These are phyloP conservation scores for Limnothrissa miodon DNA, from an alignment of 2,113 vertebrate species.

Conservation along the genomic window DNA sequence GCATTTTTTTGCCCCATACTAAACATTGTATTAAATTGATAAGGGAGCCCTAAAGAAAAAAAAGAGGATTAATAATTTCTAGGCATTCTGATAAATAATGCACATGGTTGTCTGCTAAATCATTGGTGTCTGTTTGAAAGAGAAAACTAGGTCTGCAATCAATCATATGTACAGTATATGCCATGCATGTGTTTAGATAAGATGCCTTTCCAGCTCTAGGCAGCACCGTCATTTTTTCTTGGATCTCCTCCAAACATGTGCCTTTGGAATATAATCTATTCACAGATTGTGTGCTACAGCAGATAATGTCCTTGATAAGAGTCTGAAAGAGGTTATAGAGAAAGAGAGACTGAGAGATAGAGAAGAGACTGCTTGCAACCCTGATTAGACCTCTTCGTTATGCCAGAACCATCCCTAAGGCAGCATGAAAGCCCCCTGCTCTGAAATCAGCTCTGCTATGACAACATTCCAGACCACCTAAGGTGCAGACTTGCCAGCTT, in stretches of 20 bases:
- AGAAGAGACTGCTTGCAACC: background rate
- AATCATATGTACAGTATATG: background rate
- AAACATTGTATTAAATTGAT: background rate
- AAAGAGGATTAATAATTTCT: background rate
- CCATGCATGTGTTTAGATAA: background rate
- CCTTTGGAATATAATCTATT: background rate
- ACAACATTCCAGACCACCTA: constrained; percentile 13
- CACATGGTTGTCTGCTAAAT: background rate
- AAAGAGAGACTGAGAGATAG: background rate
- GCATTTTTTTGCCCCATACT: background rate
- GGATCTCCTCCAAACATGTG: background rate
- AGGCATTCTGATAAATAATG: background rate
- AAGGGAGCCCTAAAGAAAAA: background rate
- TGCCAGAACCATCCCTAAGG: background rate
- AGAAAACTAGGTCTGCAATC: background rate
- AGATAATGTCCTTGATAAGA: background rate
- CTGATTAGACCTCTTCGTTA: background rate
- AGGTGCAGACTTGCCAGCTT: constrained; percentile 1
- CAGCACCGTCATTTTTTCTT: background rate
- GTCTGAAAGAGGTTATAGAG: background rate
- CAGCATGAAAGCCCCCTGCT: constrained; percentile 75
- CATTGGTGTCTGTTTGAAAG: background rate
- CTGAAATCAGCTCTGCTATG: constrained; percentile 2
- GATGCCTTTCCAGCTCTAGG: background rate
- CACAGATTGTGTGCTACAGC: background rate